Percentiles rank a stretch among this genome's conserved stretches.
phyloP scores from a whole-genome alignment of 2,888 invertebrate species.

The Brassicogethes aeneus region DNA sequence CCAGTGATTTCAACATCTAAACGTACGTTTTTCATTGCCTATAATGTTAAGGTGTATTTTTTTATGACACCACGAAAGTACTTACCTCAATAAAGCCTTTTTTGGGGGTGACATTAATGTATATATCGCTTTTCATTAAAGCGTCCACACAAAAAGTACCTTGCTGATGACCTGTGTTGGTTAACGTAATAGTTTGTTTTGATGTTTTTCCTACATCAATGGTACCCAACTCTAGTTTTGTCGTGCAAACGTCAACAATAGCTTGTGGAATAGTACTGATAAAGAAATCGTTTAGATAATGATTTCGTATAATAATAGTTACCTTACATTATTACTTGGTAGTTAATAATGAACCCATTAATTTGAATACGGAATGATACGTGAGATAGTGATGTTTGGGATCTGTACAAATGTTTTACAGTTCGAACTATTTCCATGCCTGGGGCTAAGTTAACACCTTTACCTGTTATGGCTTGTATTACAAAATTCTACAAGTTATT shows the following conservation, averaged over 20 bases:
- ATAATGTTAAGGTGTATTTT: too few species aligned
- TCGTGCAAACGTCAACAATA: conserved; percentile 23
- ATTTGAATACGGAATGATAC: conserved; percentile 34
- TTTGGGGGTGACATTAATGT: conserved; percentile 36
- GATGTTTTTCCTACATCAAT: conserved; percentile 39
- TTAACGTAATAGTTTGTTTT: conserved; percentile 32
- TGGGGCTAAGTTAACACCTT: conserved; percentile 28
- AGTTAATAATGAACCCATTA: conserved; percentile 29
- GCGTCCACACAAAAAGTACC: conserved; percentile 37
- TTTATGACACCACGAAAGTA: too few species aligned
- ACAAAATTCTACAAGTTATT: conserved; percentile 35
- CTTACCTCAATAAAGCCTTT: too few species aligned
- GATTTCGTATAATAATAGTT: too few species aligned
- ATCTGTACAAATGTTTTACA: conserved; percentile 32
- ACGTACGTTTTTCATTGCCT: conserved; percentile 16
- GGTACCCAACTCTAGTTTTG: conserved; percentile 38
- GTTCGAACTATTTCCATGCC: conserved; percentile 35
- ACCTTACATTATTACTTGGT: conserved; percentile 32
- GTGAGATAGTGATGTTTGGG: conserved; percentile 25
- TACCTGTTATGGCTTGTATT: conserved; percentile 26
- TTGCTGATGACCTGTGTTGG: conserved; percentile 36
- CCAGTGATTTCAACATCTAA: conserved; percentile 37
- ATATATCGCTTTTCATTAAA: conserved; percentile 36
- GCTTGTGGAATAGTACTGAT: conserved; percentile 25
- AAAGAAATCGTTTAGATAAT: too few species aligned